These are phyloP conservation scores for Xiphorhynchus elegans DNA, from an alignment of 2,113 vertebrate genomes.

Conservation along the genomic window DNA sequence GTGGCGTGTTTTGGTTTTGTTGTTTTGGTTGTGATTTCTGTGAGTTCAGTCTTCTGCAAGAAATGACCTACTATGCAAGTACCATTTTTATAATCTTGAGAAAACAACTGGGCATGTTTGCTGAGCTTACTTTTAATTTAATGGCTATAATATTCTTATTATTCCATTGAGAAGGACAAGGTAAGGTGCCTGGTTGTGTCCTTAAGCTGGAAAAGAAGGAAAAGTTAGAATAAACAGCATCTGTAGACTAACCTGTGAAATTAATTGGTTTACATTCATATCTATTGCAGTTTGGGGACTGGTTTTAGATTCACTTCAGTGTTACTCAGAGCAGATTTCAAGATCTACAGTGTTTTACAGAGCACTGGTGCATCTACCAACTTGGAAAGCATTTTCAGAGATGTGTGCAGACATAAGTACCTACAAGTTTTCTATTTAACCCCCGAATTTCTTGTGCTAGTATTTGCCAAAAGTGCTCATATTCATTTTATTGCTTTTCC, in stretches of 20 bases:
- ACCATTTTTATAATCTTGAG: background rate
- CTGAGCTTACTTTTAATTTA: background rate
- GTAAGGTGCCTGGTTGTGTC: background rate
- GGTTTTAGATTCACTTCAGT: background rate
- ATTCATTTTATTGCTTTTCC: background rate
- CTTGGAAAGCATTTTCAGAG: background rate
- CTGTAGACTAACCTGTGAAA: background rate
- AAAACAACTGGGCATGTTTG: background rate
- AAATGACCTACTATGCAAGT: background rate
- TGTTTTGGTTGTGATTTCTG: background rate
- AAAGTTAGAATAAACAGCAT: background rate
- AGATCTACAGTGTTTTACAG: background rate
- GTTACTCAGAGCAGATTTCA: background rate
- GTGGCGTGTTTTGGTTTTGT: background rate
- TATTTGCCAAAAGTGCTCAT: background rate
- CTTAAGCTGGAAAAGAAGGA: background rate
- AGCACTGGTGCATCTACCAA: background rate
- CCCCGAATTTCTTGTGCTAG: background rate
- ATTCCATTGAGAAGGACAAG: background rate
- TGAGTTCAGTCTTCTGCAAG: background rate
- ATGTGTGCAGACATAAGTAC: background rate
- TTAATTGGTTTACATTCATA: background rate
- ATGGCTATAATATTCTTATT: background rate
- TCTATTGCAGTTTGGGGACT: background rate
- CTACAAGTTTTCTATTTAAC: background rate